phyloP scores from a whole-genome alignment of 2,888 invertebrate genomes.

The Acleris holmiana region DNA sequence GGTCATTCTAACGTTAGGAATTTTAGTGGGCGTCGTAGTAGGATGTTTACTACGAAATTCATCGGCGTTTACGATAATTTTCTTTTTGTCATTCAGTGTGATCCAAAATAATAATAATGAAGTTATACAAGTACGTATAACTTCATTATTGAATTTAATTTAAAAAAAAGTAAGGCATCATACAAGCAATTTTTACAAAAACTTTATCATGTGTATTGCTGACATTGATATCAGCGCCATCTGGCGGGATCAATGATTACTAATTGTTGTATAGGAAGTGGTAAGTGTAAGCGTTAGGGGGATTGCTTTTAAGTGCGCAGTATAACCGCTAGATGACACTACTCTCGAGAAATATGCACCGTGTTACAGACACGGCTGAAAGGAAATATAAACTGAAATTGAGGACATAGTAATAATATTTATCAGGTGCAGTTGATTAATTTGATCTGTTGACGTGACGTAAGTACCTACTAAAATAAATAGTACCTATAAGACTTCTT shows the following conservation, averaged over 20 bases:
- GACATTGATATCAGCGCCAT: conserved; percentile 22
- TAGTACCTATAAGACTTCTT: no score
- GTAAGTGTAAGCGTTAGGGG: not conserved
- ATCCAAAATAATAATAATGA: no score
- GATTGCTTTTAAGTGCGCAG: not conserved
- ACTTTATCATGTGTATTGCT: not conserved
- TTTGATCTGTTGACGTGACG: no score
- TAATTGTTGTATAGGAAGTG: not conserved
- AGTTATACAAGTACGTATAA: no score
- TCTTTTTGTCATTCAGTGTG: not conserved
- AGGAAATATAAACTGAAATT: no score
- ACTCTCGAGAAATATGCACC: not conserved
- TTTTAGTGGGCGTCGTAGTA: conserved; percentile 19
- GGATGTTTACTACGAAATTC: not conserved
- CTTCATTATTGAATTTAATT: no score
- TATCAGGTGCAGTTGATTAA: no score
- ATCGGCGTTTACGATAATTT: conserved; percentile 6
- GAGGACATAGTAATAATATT: no score
- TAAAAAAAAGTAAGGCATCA: no score
- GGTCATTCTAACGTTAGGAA: conserved; percentile 10
- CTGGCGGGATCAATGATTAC: conserved; percentile 26
- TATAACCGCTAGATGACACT: conserved; percentile 19
- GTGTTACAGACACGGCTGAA: no score
- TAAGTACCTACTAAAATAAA: no score
- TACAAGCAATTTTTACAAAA: not conserved